Evolutionary conservation across 1,140 invertebrate genomes (phyloP), one percentile per base, ranked within the genome.

Genomic region (Olivierus martensii): DNA sequence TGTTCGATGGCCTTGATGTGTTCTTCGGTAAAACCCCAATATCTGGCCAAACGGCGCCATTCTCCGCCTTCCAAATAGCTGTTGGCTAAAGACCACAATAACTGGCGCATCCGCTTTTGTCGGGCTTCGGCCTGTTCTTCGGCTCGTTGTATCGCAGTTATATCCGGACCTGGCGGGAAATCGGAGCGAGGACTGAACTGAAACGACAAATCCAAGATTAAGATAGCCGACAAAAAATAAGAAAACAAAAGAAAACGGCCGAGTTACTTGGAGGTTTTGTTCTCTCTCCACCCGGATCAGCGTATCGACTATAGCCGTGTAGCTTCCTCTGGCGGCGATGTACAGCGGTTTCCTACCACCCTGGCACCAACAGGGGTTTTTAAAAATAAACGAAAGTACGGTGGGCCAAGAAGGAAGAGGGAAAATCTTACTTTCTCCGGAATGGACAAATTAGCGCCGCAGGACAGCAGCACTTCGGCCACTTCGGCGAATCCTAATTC

Each of bases 271-370:
- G 18, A 37, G 35, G 12, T 18, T 55, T 48, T 61, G 58, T 37
- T 55, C 51, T 46, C 62, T 43, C 39, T 73, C 78, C 7, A 83
- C 86, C 65, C 80, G 82, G 47, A 87, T 86, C 38, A 87, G 79
- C 74, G 87, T 82, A 62, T 86, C 84, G 46, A 87, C 79, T 47
- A 88, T 86, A 3, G 83, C 81, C 12, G 83, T 84, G 69, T 85
- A 85, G 65, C 83, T 85, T 12, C 83, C 84, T 54, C 83, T 69
- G 1, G 84, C 82, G 0, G 84, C 81, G 28, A 83, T 76, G 58
- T 84, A 75, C 56, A 82, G 62, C 52, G 79, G 77, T 56, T 82
- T 82, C 61, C 76, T 75, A 28, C 80, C 80, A 50, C 75, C 73
- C 78, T 73, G n/a, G n/a, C n/a, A n/a, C n/a, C n/a, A n/a, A n/a